Percentiles rank a stretch among this genome's conserved stretches.
Evolutionary conservation across 2,113 vertebrate species (phyloP).

Genomic region (Copsychus sechellarum): DNA sequence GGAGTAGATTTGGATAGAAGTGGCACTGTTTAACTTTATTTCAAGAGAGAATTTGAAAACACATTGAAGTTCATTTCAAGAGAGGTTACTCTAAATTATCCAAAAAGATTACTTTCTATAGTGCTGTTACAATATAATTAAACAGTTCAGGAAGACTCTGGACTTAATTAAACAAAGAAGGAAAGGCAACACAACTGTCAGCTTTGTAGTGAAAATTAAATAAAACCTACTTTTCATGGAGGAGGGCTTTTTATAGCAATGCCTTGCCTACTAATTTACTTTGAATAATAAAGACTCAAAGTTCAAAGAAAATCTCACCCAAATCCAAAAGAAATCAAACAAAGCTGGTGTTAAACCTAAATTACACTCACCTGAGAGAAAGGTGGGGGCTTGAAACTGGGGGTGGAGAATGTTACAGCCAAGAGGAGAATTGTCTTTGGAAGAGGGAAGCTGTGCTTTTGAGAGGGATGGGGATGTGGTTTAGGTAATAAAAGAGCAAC

Average conservation of each 20-base stretch:
- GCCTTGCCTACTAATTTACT: constrained; percentile 1
- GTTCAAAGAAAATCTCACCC: not conserved
- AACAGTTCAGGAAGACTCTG: constrained; percentile 1
- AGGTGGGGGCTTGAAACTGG: not conserved
- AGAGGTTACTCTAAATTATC: not conserved
- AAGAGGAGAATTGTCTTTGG: not conserved
- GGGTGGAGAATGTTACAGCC: not conserved
- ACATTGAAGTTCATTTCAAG: not conserved
- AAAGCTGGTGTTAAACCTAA: not conserved
- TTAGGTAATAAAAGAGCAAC: not conserved
- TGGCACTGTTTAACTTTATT: not conserved
- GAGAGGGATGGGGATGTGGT: not conserved
- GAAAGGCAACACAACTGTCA: not conserved
- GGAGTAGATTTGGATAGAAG: not conserved
- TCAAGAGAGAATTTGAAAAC: not conserved
- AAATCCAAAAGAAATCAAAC: not conserved
- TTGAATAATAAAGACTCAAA: not conserved
- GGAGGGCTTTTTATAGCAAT: not conserved
- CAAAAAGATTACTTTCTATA: not conserved
- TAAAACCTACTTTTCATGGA: not conserved
- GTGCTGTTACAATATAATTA: not conserved
- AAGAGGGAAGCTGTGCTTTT: not conserved
- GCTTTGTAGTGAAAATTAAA: constrained; percentile 36
- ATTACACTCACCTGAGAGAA: not conserved
- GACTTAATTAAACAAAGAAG: not conserved